phyloP scores from a whole-genome alignment of 1,140 invertebrate species.

The Nasonia longicornis region DNA sequence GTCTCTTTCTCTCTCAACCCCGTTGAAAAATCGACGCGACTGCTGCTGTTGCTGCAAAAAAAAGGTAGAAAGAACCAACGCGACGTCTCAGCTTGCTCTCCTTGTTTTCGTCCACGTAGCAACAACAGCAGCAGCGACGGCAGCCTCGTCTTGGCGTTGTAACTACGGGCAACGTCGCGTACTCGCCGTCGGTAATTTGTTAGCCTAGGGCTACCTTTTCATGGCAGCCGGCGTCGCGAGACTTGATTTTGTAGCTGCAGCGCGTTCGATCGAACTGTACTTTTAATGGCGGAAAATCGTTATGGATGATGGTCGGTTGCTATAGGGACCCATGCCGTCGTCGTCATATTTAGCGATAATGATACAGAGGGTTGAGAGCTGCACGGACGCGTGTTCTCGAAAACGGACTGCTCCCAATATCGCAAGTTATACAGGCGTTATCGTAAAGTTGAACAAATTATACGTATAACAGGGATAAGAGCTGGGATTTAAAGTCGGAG shows the following conservation, averaged over 20 bases:
- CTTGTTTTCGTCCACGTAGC: not conserved
- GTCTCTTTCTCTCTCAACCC: too few relatives aligned
- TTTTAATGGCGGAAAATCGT: not conserved
- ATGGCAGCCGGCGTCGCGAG: not conserved
- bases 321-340: not conserved
- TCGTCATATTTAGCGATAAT: not conserved
- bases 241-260: not conserved
- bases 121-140: not conserved
- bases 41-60: not conserved
- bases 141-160: not conserved
- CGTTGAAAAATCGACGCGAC: too few relatives aligned
- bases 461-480: not conserved
- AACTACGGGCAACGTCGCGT: slow-evolving; percentile 13
- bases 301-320: not conserved
- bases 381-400: too few relatives aligned
- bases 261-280: not conserved
- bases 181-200: slow-evolving; percentile 51
- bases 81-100: not conserved
- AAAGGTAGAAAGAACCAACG: not conserved
- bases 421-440: not conserved
- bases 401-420: not conserved
- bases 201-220: not conserved
- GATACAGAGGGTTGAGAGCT: not conserved
- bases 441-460: not conserved
- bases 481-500: not conserved